Evolutionary conservation across 2,888 invertebrate genomes (phyloP).

Genomic region (Lasioglossum lativentre): DNA sequence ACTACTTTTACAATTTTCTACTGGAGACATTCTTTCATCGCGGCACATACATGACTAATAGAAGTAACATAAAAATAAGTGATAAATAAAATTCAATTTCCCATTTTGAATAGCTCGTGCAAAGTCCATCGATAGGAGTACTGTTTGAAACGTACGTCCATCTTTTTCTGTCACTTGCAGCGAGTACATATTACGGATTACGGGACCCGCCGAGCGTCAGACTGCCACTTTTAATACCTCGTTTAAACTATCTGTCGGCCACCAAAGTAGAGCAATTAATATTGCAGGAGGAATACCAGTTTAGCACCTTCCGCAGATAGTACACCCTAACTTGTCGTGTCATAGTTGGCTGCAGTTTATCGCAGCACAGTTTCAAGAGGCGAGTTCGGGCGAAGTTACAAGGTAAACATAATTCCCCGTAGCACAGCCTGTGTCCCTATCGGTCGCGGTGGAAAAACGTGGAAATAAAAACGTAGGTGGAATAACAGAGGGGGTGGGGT

Average conservation of each 20-base stretch:
- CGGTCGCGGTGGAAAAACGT: neutral
- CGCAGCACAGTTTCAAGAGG: neutral
- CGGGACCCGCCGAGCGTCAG: neutral
- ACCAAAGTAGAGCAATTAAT: constrained; percentile 10
- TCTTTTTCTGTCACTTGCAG: too few species aligned
- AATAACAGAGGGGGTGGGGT: neutral
- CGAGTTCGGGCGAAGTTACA: neutral
- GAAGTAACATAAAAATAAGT: neutral
- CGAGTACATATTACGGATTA: neutral
- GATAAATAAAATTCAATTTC: neutral
- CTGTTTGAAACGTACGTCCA: neutral
- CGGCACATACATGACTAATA: neutral
- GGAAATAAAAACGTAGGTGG: neutral
- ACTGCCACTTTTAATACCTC: neutral
- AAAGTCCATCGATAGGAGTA: neutral
- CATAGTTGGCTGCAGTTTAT: constrained; percentile 10
- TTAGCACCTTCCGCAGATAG: constrained; percentile 7
- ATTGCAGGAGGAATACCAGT: constrained; percentile 11
- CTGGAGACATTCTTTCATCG: rapidly evolving
- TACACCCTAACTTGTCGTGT: constrained; percentile 13
- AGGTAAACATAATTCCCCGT: constrained; percentile 7
- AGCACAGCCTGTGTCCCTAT: neutral
- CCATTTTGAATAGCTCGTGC: neutral
- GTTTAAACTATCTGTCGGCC: neutral
- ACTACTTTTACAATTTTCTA: neutral